These are phyloP conservation scores for Corapipo altera DNA, from an alignment of 2,113 vertebrate species.

Conservation along the genomic window DNA sequence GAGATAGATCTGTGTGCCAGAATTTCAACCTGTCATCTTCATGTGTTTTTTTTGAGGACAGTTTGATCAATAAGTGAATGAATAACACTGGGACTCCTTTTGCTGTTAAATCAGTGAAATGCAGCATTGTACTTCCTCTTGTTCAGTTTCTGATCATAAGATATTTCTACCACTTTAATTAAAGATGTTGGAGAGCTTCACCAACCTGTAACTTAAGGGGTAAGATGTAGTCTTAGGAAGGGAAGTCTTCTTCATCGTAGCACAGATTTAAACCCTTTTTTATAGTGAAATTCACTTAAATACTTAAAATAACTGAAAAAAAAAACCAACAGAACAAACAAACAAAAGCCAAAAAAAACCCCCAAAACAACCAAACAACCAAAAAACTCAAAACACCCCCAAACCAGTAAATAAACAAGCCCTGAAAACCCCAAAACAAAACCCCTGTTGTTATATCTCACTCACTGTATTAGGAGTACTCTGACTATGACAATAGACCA, in stretches of 20 bases:
- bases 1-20: fast-evolving
- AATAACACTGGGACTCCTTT: not conserved
- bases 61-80: not conserved
- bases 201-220: fast-evolving
- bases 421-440: not conserved
- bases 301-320: not conserved
- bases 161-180: not conserved
- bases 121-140: not conserved
- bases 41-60: not conserved
- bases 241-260: not conserved
- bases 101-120: not conserved
- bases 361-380: not conserved
- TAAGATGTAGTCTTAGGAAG: fast-evolving
- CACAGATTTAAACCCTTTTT: not conserved
- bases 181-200: not conserved
- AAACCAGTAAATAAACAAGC: not conserved
- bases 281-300: not conserved
- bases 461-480: fast-evolving
- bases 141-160: not conserved
- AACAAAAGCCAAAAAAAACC: fast-evolving
- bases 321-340: not conserved
- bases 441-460: not conserved
- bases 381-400: too few species aligned
- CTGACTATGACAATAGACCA: too few species aligned
- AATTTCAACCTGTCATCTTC: not conserved